Conservation (phyloP, 2,888 invertebrate species). For the Trichogramma evanescens region DNA sequence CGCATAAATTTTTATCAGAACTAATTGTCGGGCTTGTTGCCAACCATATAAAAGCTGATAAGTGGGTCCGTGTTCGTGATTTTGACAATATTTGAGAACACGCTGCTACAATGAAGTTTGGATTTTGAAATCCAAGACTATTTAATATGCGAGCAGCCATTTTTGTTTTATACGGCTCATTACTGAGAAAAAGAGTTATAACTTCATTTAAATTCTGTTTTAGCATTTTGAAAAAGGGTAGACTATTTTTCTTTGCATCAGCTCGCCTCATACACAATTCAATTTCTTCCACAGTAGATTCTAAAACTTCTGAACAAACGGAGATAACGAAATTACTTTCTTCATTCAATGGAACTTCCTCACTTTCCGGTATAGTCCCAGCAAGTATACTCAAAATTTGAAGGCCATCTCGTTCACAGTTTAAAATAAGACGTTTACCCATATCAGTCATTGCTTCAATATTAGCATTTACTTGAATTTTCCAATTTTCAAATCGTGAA, state of each 20-base stretch:
- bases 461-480: no score
- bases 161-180: conserved; percentile 53
- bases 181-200: conserved; percentile 53
- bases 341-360: no score
- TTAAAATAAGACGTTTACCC: no score
- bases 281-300: conserved; percentile 57
- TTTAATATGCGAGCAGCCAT: conserved; percentile 54
- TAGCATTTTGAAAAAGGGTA: conserved; percentile 52
- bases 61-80: conserved; percentile 44
- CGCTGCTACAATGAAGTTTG: conserved; percentile 57
- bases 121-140: conserved; percentile 54
- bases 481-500: no score
- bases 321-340: no score
- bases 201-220: conserved; percentile 52
- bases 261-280: conserved; percentile 51
- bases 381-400: no score
- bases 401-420: no score
- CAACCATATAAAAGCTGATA: no score
- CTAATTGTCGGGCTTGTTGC: no score
- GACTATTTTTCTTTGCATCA: conserved; percentile 38
- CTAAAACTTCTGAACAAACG: conserved; percentile 49
- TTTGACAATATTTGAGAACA: conserved; percentile 57
- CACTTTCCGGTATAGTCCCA: no score
- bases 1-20: no score
- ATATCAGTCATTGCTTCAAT: no score